Conservation (phyloP, 30 jellyfish, hydroid and myxozoan genomes). For the Kudoa iwatai region DNA sequence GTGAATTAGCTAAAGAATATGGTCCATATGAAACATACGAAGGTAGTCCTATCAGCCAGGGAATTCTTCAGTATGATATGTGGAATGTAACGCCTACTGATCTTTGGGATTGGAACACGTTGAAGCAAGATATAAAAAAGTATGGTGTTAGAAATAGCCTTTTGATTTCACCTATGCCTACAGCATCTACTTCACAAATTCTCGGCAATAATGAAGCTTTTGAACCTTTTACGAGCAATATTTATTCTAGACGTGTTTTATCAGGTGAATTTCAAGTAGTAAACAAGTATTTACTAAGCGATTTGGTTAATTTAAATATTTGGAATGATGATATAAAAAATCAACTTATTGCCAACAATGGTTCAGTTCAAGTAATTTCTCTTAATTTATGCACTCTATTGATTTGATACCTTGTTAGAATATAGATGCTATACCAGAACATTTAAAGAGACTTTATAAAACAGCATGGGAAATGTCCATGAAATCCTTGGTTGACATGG, state of each 20-base stretch:
- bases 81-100: constrained; percentile 81
- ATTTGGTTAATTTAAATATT: constrained; percentile 23
- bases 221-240: constrained; percentile 86
- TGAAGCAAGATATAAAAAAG: constrained; percentile 28
- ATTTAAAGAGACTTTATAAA: constrained; percentile 26
- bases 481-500: constrained; percentile 37
- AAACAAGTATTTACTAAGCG: constrained; percentile 46
- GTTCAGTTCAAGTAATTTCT: constrained; percentile 98
- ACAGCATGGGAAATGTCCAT: constrained; percentile 87
- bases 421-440: constrained; percentile 45
- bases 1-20: constrained; percentile 37
- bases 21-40: constrained; percentile 49
- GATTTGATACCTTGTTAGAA: constrained; percentile 4
- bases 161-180: constrained; percentile 82
- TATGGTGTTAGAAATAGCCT: constrained; percentile 77
- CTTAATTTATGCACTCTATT: not conserved
- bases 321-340: constrained; percentile 78
- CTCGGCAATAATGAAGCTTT: constrained; percentile 79
- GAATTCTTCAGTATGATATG: constrained; percentile 63
- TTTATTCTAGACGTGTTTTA: constrained; percentile 61
- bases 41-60: constrained; percentile 74
- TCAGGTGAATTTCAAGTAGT: constrained; percentile 98
- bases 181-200: constrained; percentile 95
- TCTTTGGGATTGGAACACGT: constrained; percentile 73
- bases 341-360: constrained; percentile 67